phyloP scores from a whole-genome alignment of 2,113 vertebrate genomes.

The Tragelaphus buxtoni region DNA sequence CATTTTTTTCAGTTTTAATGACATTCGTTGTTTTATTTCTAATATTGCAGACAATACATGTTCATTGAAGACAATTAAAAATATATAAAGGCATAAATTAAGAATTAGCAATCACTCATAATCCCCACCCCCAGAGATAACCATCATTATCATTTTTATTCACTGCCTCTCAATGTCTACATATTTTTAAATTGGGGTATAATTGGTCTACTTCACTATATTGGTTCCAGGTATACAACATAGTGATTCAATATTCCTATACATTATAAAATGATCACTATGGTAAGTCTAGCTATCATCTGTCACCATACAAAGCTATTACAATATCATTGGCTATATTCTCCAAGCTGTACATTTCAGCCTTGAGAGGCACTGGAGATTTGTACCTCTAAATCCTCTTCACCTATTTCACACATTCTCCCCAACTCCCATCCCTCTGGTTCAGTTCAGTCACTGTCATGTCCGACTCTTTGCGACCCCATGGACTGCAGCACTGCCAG shows the following conservation, averaged over 20 bases:
- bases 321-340: not conserved
- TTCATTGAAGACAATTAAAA: not conserved
- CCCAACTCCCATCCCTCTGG: not conserved
- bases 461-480: fast-evolving
- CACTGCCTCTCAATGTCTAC: not conserved
- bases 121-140: not conserved
- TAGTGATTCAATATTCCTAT: not conserved
- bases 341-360: not conserved
- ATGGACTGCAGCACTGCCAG: not conserved
- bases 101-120: not conserved
- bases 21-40: not conserved
- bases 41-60: not conserved
- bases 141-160: not conserved
- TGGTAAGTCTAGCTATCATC: not conserved
- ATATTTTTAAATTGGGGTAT: not conserved
- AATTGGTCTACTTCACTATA: not conserved
- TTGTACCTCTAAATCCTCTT: not conserved
- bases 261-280: not conserved
- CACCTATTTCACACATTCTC: not conserved
- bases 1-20: not conserved
- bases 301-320: not conserved
- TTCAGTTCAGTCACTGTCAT: not conserved
- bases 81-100: not conserved
- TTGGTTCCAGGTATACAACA: not conserved
- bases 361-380: not conserved